A percentile compares a stretch with the other conserved stretches of the same genome.
Conservation (phyloP, 2,888 invertebrate species). For the Lasioglossum malachurum region DNA sequence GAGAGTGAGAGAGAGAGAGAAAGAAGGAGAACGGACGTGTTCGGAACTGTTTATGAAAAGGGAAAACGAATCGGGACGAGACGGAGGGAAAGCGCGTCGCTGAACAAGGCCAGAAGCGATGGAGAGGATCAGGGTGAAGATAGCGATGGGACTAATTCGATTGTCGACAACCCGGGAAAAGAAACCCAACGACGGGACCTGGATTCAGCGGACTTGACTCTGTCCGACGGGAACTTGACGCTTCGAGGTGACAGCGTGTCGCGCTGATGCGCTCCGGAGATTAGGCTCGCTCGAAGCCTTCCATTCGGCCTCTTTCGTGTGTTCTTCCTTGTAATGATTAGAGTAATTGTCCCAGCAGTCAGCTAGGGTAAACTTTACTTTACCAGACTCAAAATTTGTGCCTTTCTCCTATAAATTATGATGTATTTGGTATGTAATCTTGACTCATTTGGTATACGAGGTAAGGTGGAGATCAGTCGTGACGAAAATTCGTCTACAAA, state of each 20-base stretch:
- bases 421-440: no score
- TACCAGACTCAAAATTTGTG: no score
- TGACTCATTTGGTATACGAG: no score
- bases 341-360: no score
- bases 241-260: not conserved
- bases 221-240: not conserved
- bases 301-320: not conserved
- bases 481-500: no score
- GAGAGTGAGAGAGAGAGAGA: no score
- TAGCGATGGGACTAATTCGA: slow-evolving; percentile 56
- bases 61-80: slow-evolving; percentile 36
- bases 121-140: slow-evolving; percentile 46
- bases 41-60: slow-evolving; percentile 60
- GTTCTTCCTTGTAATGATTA: not conserved
- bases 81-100: slow-evolving; percentile 17
- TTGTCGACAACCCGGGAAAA: slow-evolving; percentile 7
- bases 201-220: slow-evolving; percentile 12
- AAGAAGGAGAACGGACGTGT: not conserved
- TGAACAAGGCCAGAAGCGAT: slow-evolving; percentile 39
- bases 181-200: slow-evolving; percentile 11
- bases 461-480: no score
- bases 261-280: not conserved
- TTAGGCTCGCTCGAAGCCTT: not conserved
- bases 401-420: no score
- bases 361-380: no score